phyloP scores from a whole-genome alignment of 2,113 vertebrate genomes.

The Anthoscopus minutus region DNA sequence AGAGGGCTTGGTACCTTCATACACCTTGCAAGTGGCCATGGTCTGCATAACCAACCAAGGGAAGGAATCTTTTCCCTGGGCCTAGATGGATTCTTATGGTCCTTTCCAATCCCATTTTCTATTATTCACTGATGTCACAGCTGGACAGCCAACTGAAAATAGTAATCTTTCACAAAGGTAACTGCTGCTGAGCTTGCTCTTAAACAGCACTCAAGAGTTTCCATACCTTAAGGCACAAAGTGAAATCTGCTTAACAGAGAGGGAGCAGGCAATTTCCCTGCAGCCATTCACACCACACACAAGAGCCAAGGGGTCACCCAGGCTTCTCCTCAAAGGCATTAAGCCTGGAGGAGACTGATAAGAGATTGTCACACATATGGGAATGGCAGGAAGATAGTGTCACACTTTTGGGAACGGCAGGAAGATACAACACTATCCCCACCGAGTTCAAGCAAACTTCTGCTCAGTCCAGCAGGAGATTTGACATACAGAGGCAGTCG shows the following conservation, averaged over 20 bases:
- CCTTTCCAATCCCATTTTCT: background rate
- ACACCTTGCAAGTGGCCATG: background rate
- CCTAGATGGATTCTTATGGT: background rate
- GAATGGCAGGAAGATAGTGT: background rate
- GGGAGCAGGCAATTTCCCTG: background rate
- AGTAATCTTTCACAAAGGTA: background rate
- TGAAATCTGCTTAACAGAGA: background rate
- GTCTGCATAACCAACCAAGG: background rate
- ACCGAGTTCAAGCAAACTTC: background rate
- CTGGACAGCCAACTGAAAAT: background rate
- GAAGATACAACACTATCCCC: background rate
- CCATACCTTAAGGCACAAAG: background rate
- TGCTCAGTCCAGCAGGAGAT: background rate
- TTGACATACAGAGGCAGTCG: background rate
- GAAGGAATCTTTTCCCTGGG: background rate
- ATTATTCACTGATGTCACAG: background rate
- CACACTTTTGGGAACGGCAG: background rate
- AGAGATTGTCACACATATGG: background rate
- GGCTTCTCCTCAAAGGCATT: background rate
- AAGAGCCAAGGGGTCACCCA: background rate
- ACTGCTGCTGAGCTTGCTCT: background rate
- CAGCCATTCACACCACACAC: background rate
- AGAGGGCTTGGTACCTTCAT: background rate
- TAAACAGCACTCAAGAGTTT: background rate
- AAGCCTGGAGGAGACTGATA: background rate